Evolutionary conservation across 2,113 vertebrate genomes (phyloP).

Genomic region (Elaphurus davidianus): DNA sequence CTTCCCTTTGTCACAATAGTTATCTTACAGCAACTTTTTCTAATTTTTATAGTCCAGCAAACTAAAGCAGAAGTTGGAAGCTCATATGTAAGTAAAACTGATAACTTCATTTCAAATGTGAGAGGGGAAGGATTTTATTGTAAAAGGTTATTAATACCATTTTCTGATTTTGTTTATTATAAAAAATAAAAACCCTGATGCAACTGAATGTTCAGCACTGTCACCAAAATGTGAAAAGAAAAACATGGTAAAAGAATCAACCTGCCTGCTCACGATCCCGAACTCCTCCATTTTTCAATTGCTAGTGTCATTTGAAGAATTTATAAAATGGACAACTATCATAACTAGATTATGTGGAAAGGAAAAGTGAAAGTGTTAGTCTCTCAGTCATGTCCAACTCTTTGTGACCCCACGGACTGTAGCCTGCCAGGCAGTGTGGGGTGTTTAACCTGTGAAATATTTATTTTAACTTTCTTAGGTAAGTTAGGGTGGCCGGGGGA

Average conservation of each 20-base stretch:
- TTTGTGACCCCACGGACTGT: background rate
- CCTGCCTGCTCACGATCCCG: background rate
- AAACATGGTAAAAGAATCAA: background rate
- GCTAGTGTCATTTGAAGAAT: background rate
- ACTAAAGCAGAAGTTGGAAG: slow-evolving; percentile 94
- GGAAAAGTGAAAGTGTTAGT: background rate
- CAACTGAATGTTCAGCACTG: background rate
- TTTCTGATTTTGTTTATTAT: slow-evolving; percentile 21
- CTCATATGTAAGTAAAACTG: slow-evolving; percentile 93
- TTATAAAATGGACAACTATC: background rate
- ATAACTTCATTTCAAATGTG: slow-evolving; percentile 48
- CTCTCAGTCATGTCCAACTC: background rate
- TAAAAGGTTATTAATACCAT: slow-evolving; percentile 22
- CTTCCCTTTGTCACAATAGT: slow-evolving; percentile 20
- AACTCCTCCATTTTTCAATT: background rate
- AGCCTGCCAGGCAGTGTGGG: background rate
- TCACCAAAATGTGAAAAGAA: background rate
- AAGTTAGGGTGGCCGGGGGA: background rate
- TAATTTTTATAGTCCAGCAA: slow-evolving; percentile 89
- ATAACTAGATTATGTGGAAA: background rate
- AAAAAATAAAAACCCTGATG: background rate
- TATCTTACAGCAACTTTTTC: slow-evolving; percentile 65
- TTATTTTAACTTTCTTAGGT: background rate
- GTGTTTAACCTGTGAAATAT: background rate
- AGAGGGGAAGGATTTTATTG: slow-evolving; percentile 23